Evolutionary conservation across 1,140 invertebrate genomes (phyloP), one percentile per base, ranked within the genome.

Genomic region (Drosophila auraria): DNA sequence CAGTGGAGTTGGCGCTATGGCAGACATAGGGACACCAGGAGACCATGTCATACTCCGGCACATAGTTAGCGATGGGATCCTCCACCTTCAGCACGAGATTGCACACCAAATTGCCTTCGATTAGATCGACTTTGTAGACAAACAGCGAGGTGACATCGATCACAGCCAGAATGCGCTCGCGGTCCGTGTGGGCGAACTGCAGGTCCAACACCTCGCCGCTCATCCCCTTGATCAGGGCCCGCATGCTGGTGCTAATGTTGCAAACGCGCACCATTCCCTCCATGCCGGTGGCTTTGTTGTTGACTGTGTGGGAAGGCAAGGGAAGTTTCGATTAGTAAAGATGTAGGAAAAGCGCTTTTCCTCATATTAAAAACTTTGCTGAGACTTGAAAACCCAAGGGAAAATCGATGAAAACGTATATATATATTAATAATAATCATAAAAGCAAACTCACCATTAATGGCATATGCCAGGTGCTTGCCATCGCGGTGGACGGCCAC

Each of bases 1-100:
- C 91, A 95, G 33, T 95, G 94, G 50, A 95, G 97, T 96, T 66
- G 58, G 17, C 53, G 11, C 27, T 30, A 30, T 51, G 75, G 12
- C 77, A 80, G 14, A 99, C 96, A 93, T 96, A 99, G 0, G 97
- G 97, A 93, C 98, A 99, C 98, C 98, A 99, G 78, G 98, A 97
- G 78, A 95, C 94, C 91, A 95, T 93, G 78, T 95, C 90, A 65
- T 77, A 91, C 68, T 82, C 83, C 14, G 91, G 83, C 5, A 75
- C 40, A 80, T 93, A 92, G 65, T 83, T 91, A 36, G 54, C 47
- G 7, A 93, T 73, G 3, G 92, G 92, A 81, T 93, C 92, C 51
- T 94, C 93, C 23, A 95, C 93, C 84, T 94, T 94, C 6, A 95
- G 69, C 27, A 95, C 83, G 53, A 94, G 93, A 87, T 93, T 94